Evolutionary conservation across 1,140 invertebrate species (phyloP).

Genomic region (Drosophila virilis): DNA sequence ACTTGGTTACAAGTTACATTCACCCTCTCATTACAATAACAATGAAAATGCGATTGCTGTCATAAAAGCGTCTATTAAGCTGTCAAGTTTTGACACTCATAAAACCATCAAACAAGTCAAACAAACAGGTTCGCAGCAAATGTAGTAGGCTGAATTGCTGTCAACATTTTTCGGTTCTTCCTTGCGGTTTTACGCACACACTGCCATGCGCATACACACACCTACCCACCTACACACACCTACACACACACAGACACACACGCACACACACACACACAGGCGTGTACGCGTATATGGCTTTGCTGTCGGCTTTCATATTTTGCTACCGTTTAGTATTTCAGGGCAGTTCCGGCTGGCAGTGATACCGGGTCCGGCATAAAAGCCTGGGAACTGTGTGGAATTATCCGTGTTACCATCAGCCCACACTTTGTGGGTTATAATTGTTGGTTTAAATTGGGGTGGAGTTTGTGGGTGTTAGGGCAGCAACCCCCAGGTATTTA

Average conservation of each 20-base stretch:
- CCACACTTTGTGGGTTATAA: not conserved
- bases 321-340: conserved; percentile 1
- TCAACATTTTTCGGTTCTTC: conserved; percentile 66
- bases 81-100: conserved; percentile 79
- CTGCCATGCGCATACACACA: conserved; percentile 12
- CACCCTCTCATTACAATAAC: conserved; percentile 44
- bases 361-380: not conserved
- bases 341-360: conserved; percentile 6
- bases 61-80: conserved; percentile 74
- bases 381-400: not conserved
- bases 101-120: conserved; percentile 83
- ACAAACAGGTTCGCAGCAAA: conserved; percentile 74
- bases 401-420: conserved; percentile 1
- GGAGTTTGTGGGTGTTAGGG: not conserved
- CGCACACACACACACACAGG: not conserved
- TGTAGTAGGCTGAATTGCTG: conserved; percentile 49
- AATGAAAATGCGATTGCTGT: conserved; percentile 60
- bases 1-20: not conserved
- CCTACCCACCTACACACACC: conserved; percentile 12
- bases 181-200: conserved; percentile 33
- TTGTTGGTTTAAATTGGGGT: not conserved
- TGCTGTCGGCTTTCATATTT: conserved; percentile 26
- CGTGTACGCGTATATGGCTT: not conserved
- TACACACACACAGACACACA: conserved; percentile 15
- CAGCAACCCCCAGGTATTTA: not conserved